A percentile compares a stretch with the other conserved stretches of the same genome.
These are phyloP conservation scores for Drosophila novamexicana DNA, from an alignment of 1,140 invertebrate species.

Conservation along the genomic window DNA sequence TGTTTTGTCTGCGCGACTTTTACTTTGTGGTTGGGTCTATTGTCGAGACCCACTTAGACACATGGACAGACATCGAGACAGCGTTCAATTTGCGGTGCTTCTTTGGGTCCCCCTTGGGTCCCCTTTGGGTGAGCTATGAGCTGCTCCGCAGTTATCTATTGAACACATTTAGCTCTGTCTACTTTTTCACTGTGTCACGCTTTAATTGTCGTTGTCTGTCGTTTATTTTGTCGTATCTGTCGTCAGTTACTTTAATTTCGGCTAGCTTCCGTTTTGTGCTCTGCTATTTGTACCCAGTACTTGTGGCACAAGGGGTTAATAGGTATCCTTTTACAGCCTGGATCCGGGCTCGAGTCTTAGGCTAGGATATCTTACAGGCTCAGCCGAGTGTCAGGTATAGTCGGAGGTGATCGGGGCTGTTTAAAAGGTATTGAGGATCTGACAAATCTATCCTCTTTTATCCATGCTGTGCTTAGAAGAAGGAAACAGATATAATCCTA, in stretches of 20 bases:
- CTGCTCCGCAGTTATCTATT: slow-evolving; percentile 59
- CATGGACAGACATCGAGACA: slow-evolving; percentile 11
- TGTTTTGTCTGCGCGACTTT: slow-evolving; percentile 35
- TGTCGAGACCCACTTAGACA: slow-evolving; percentile 21
- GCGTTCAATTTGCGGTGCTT: slow-evolving; percentile 42
- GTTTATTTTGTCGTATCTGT: slow-evolving; percentile 39
- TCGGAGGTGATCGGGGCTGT: too few relatives aligned
- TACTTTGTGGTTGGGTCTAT: slow-evolving; percentile 26
- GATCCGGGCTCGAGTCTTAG: too few relatives aligned
- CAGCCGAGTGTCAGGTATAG: too few relatives aligned
- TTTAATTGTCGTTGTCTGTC: slow-evolving; percentile 54
- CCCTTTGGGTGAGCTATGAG: background rate
- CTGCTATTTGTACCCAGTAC: slow-evolving; percentile 31
- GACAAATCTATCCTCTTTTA: too few relatives aligned
- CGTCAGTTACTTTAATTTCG: slow-evolving; percentile 35
- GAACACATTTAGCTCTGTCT: slow-evolving; percentile 42
- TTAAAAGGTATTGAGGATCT: too few relatives aligned
- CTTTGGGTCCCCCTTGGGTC: background rate
- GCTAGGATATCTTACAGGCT: too few relatives aligned
- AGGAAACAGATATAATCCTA: too few relatives aligned
- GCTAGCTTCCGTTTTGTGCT: slow-evolving; percentile 39
- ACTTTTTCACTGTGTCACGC: slow-evolving; percentile 49
- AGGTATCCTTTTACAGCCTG: too few relatives aligned
- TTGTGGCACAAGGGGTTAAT: background rate
- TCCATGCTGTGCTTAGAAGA: too few relatives aligned